A percentile compares a stretch with the other conserved stretches of the same genome.
Conservation (phyloP, 2,797 vertebrate species). For the Myiotriccus ornatus region DNA sequence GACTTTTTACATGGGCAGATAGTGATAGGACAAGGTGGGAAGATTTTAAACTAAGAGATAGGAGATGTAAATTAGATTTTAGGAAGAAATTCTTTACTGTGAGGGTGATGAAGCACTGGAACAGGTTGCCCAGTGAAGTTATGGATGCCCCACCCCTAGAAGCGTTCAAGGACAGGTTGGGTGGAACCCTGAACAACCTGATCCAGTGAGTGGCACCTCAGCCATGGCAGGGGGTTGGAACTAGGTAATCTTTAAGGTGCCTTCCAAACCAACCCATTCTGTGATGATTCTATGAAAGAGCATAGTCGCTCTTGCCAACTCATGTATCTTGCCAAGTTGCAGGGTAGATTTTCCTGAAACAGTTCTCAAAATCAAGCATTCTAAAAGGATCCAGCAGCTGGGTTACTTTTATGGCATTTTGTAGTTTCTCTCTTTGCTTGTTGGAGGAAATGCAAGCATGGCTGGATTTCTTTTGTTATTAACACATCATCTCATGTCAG, state of each 20-base stretch:
- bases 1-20: background rate
- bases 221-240: background rate
- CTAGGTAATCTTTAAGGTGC: background rate
- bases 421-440: background rate
- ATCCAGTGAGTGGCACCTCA: background rate
- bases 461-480: background rate
- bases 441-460: background rate
- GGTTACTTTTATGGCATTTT: background rate
- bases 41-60: background rate
- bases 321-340: background rate
- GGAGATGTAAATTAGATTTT: background rate
- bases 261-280: background rate
- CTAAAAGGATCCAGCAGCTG: background rate
- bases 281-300: background rate
- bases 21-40: background rate
- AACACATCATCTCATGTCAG: background rate
- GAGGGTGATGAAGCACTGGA: background rate
- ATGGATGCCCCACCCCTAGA: background rate
- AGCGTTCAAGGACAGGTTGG: background rate
- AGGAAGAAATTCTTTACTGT: background rate
- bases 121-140: background rate
- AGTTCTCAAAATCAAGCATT: background rate
- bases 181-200: background rate
- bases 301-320: background rate
- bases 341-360: background rate